Base-by-base conservation (phyloP, 1,140 invertebrate genomes). In the Drosophila mojavensis region DNA sequence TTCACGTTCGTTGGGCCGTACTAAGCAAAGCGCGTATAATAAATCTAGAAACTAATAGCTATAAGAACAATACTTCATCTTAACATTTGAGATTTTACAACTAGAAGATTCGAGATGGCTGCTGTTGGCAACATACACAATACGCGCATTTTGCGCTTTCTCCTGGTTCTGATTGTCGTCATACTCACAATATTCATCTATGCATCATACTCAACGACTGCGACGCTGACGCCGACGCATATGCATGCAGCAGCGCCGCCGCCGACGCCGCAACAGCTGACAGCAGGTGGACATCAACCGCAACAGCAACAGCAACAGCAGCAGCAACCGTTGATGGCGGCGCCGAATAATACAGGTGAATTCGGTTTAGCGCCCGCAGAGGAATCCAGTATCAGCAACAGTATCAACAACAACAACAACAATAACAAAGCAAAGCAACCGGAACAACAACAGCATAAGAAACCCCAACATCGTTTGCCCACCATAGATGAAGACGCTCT, bases 171-270 rank as follows among this genome's bases (percentile, higher is more conserved):
- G 28, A 85, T 82, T 33, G 83, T 81, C 36, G 85, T 91, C 24
- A 78, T 91, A 55, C 75, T 92, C 48, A 90, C 91, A 28, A 92
- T 92, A n/a, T 92, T 92, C 43, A 90, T 92, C 15, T 92, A 92
- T 76, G 79, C 91, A 36, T 91, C 90, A 39, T 92, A 92, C 48
- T 92, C 90, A 13, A 88, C 91, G 39, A 89, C 86, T 48, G 59
- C 79, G 17, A 77, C 81, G 6, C 39, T 92, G n/a, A 68, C 84
- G 17, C 75, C 83, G 6, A 80, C 74, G 9, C 85, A 79, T 28
- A 36, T 91, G 47, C 81, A 78, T 47, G 26, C 81, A 51, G 73
- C 75, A 0, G 47, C 58, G 17, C 26, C 39, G 26, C 24, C 64
- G 17, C 45, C 65, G 20, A 67, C 67, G 50, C 78, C 75, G 1